Base-by-base conservation (phyloP, 2,888 invertebrate genomes). In the Drosophila silvestris region DNA sequence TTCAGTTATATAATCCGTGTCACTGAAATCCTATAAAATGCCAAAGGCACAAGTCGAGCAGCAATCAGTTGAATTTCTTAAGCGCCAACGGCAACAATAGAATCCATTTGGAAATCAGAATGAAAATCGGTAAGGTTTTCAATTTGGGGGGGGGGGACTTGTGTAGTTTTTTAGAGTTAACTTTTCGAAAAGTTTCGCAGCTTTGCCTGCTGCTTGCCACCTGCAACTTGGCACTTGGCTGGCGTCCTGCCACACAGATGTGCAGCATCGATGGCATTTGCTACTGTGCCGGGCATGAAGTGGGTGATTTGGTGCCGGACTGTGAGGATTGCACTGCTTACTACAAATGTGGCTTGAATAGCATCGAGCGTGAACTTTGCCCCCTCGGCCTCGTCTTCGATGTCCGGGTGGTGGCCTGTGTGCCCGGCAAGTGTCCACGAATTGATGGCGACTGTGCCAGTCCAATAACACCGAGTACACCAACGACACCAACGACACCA, bases 251-350 rank as follows among this genome's bases (percentile, higher is more conserved):
- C 5, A 37, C 14, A 14, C 0, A 35, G 10, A 5, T 51, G n/a
- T 79, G 77, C 61, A 51, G 7, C 32, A 3, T 3, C 12, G 60
- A 73, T n/a, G 70, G 56, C 14, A 5, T 60, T 5, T 87, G 90
- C 28, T 39, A 63, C 4, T 87, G 87, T 26, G n/a, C 22, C 5
- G 83, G 70, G 5, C 76, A 77, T 4, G 16, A 12, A 59, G 61
- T 32, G 26, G 88, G 81, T 1, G 74, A 70, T 5, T 9, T 68
- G n/a, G 51, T 87, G 14, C 65, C 80, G 0, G 77, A 87, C 28
- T 91, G 90, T 51, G 53, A 65, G 0, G 90, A 87, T 37, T 91
- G 89, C 52, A 56, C 61, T 3, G 60, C 75, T 7, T 87, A 82
- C 65, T 86, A 61, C 51, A 39, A 22, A 9, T 87, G 87, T 22